Evolutionary conservation across 2,797 vertebrate genomes (phyloP).

Genomic region (Xenops minutus): DNA sequence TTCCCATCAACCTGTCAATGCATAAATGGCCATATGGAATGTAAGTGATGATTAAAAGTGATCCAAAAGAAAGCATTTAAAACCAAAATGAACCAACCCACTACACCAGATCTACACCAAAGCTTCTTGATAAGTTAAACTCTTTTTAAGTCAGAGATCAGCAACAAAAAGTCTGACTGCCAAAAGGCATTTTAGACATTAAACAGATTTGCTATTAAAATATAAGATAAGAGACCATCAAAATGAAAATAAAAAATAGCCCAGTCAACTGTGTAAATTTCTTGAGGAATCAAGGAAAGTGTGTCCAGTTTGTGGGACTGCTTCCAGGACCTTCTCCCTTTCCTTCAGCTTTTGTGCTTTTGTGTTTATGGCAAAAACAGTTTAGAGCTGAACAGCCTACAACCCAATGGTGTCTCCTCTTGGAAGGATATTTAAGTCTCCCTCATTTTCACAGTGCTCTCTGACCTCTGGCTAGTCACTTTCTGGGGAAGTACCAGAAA

Average conservation of each 20-base stretch:
- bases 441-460: not conserved
- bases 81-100: conserved; percentile 28
- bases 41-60: conserved; percentile 53
- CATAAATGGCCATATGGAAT: conserved; percentile 26
- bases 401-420: not conserved
- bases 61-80: conserved; percentile 48
- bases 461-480: not conserved
- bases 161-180: conserved; percentile 36
- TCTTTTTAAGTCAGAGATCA: conserved; percentile 25
- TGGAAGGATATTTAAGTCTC: not conserved
- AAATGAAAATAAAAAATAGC: not conserved
- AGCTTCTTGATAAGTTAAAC: conserved; percentile 40
- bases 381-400: not conserved
- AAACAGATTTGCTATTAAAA: conserved; percentile 48
- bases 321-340: not conserved
- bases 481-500: not conserved
- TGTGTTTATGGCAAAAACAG: not conserved
- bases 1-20: conserved; percentile 64
- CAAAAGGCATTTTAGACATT: conserved; percentile 56
- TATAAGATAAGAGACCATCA: conserved; percentile 39
- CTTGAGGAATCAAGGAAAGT: not conserved
- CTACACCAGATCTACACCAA: conserved; percentile 34
- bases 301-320: not conserved
- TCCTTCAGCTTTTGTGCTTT: not conserved
- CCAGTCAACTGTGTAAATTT: not conserved